Evolutionary conservation across 2,888 invertebrate species (phyloP).

Genomic region (Drosophila subsilvestris): DNA sequence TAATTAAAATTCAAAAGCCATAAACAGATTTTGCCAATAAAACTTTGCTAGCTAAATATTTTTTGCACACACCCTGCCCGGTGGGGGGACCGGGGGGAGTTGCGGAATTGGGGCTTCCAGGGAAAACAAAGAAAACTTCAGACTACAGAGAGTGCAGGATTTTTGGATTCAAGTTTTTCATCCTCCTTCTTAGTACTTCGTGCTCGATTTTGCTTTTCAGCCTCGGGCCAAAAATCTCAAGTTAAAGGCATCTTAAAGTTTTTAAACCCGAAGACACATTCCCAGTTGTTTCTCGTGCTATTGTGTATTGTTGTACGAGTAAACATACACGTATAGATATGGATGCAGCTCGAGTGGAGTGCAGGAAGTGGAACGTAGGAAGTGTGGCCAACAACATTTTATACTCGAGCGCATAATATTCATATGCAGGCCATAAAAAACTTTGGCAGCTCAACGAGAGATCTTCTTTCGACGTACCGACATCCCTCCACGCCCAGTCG

Average conservation of each 20-base stretch:
- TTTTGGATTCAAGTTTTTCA: constrained; percentile 57
- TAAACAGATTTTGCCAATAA: constrained; percentile 84
- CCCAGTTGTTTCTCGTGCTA: constrained; percentile 45
- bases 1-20: constrained; percentile 84
- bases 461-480: constrained; percentile 58
- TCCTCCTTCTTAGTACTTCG: constrained; percentile 17
- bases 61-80: constrained; percentile 55
- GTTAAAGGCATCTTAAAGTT: constrained; percentile 69
- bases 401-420: constrained; percentile 81
- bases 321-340: constrained; percentile 5
- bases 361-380: constrained; percentile 80
- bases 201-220: constrained; percentile 21
- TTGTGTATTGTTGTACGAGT: constrained; percentile 57
- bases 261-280: constrained; percentile 22
- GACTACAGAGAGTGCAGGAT: constrained; percentile 50
- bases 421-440: constrained; percentile 79
- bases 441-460: constrained; percentile 80
- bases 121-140: constrained; percentile 73
- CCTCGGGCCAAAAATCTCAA: constrained; percentile 44
- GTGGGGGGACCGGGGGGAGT: too few species aligned
- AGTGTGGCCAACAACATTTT: constrained; percentile 81
- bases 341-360: constrained; percentile 63
- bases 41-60: constrained; percentile 82
- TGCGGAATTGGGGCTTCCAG: neutral
- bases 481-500: constrained; percentile 18